phyloP scores from a whole-genome alignment of 2,797 vertebrate species.

The Spinus pinus region DNA sequence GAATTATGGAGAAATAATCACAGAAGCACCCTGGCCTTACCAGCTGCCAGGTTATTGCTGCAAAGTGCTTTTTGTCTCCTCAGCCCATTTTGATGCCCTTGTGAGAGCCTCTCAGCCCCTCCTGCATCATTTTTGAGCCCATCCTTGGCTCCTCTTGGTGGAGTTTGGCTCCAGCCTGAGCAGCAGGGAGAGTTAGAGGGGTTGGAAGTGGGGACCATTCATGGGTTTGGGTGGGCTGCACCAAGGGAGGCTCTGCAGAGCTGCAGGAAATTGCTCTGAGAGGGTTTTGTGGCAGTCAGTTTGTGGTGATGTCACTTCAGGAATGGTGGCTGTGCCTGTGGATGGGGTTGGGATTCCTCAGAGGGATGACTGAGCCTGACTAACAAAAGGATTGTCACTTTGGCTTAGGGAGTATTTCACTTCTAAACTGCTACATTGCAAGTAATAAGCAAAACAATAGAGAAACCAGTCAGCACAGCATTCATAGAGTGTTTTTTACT shows the following conservation, averaged over 20 bases:
- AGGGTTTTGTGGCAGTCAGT: neutral
- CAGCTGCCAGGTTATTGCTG: neutral
- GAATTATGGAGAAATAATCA: neutral
- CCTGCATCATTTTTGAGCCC: neutral
- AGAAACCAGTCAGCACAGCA: neutral
- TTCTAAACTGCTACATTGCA: neutral
- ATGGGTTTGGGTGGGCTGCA: neutral
- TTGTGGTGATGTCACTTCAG: neutral
- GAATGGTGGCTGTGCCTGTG: neutral
- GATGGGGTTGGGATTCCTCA: neutral
- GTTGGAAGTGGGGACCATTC: neutral
- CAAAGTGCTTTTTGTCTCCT: neutral
- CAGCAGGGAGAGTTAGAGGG: neutral
- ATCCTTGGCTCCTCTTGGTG: neutral
- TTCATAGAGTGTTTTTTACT: neutral
- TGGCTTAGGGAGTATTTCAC: neutral
- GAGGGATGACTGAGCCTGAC: neutral
- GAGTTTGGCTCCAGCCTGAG: neutral
- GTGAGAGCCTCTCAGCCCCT: neutral
- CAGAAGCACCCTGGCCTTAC: neutral
- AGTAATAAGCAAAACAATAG: neutral
- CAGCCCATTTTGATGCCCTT: neutral
- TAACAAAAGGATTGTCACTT: neutral
- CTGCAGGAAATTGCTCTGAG: neutral
- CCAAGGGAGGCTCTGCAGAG: neutral